A percentile compares a stretch with the other conserved stretches of the same genome.
Conservation (phyloP, 2,888 invertebrate genomes). For the Mycalesis mineus region DNA sequence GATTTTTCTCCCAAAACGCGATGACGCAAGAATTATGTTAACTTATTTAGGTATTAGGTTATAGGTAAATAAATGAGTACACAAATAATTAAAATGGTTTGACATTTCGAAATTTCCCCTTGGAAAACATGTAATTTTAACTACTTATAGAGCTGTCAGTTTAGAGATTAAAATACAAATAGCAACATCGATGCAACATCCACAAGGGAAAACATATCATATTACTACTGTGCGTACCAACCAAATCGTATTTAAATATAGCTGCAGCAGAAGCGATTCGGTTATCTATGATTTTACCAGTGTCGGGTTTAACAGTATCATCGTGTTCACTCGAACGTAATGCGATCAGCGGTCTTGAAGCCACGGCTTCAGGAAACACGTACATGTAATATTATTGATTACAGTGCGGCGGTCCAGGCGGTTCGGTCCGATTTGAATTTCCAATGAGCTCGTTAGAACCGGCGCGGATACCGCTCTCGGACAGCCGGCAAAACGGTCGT, state of each 20-base stretch:
- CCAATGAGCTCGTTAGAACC: slow-evolving; percentile 76
- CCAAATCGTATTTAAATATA: neutral
- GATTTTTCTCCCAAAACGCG: too few species aligned
- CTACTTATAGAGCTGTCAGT: too few species aligned
- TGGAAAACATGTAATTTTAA: too few species aligned
- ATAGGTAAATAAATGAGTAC: neutral
- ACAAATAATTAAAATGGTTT: neutral
- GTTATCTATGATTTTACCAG: slow-evolving; percentile 4
- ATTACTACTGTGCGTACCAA: too few species aligned
- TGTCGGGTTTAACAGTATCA: slow-evolving; percentile 16
- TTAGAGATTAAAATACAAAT: too few species aligned
- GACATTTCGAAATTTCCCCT: too few species aligned
- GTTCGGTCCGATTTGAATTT: slow-evolving; percentile 73
- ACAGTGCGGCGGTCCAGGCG: slow-evolving; percentile 63
- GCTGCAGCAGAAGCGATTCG: neutral
- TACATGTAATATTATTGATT: slow-evolving; percentile 78
- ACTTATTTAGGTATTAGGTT: too few species aligned
- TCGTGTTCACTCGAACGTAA: slow-evolving; percentile 36
- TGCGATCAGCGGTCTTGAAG: slow-evolving; percentile 40
- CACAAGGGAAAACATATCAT: too few species aligned
- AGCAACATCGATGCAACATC: too few species aligned
- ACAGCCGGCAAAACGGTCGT: slow-evolving; percentile 61
- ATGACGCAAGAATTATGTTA: too few species aligned
- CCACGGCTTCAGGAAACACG: slow-evolving; percentile 65
- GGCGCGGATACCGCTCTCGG: slow-evolving; percentile 52